These are phyloP conservation scores for Laticauda laticaudata DNA, from an alignment of 2,113 vertebrate genomes.

Conservation along the genomic window DNA sequence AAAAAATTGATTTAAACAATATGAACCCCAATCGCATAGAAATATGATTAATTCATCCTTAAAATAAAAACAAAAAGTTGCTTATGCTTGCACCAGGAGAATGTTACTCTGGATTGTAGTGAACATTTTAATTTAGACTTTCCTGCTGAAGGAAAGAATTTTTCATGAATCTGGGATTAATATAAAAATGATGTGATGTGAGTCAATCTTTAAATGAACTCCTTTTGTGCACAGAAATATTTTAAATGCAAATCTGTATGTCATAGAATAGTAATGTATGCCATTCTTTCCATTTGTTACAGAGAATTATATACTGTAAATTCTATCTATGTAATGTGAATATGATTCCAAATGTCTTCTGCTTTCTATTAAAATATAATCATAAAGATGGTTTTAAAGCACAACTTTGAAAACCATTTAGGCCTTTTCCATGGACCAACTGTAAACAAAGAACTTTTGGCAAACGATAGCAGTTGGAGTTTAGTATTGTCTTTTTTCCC, in stretches of 20 bases:
- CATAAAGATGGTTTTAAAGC: constrained; percentile 55
- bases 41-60: background rate
- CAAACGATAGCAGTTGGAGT: constrained; percentile 39
- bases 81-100: background rate
- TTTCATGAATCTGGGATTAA: constrained; percentile 54
- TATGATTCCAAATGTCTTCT: constrained; percentile 65
- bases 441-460: constrained; percentile 42
- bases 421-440: constrained; percentile 13
- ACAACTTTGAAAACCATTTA: constrained; percentile 43
- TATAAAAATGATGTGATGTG: constrained; percentile 58
- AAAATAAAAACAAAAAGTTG: background rate
- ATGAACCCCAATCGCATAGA: background rate
- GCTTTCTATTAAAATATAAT: constrained; percentile 64
- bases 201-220: constrained; percentile 65
- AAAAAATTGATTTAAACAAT: background rate
- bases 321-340: constrained; percentile 54
- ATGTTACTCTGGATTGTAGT: background rate
- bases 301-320: constrained; percentile 63
- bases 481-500: constrained; percentile 34
- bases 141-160: constrained; percentile 34
- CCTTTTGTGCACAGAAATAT: constrained; percentile 59
- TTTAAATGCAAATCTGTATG: constrained; percentile 61
- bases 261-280: constrained; percentile 59
- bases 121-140: constrained; percentile 7
- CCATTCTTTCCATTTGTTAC: constrained; percentile 68